Conservation (phyloP, 2,797 vertebrate species). For the Ficedula albicollis region DNA sequence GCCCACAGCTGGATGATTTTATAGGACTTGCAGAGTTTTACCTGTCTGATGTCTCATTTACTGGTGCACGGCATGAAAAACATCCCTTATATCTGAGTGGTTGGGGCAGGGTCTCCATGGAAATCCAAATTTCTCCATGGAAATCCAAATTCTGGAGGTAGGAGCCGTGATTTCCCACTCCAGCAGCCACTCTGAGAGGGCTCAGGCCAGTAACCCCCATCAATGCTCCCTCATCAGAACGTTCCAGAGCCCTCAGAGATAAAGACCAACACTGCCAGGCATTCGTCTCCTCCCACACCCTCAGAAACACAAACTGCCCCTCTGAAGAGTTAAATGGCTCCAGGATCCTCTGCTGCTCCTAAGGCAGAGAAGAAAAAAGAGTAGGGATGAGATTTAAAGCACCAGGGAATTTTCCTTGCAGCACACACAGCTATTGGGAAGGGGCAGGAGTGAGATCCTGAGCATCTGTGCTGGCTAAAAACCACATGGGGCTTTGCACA, state of each 20-base stretch:
- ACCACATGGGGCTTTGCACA: not conserved
- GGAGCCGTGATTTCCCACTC: not conserved
- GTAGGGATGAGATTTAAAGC: not conserved
- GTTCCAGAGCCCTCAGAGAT: not conserved
- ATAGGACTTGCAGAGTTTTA: not conserved
- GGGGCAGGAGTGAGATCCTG: not conserved
- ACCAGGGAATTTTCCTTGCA: not conserved
- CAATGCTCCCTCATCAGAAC: not conserved
- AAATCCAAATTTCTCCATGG: not conserved
- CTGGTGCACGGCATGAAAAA: not conserved
- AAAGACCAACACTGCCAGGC: not conserved
- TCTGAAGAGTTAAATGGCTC: no score
- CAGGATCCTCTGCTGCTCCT: conserved; percentile 95
- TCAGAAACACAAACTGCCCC: not conserved
- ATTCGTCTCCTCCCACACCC: not conserved
- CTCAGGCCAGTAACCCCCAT: not conserved
- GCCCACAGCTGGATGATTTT: not conserved
- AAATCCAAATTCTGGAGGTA: accelerated
- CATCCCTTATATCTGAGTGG: accelerated
- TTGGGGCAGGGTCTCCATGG: not conserved
- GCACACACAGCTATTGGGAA: not conserved
- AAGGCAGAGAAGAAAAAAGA: not conserved
- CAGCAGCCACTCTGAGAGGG: not conserved
- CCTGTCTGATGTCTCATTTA: not conserved
- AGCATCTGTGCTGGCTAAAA: not conserved